phyloP scores from a whole-genome alignment of 2,113 vertebrate species.

The Harpagus bidentatus region DNA sequence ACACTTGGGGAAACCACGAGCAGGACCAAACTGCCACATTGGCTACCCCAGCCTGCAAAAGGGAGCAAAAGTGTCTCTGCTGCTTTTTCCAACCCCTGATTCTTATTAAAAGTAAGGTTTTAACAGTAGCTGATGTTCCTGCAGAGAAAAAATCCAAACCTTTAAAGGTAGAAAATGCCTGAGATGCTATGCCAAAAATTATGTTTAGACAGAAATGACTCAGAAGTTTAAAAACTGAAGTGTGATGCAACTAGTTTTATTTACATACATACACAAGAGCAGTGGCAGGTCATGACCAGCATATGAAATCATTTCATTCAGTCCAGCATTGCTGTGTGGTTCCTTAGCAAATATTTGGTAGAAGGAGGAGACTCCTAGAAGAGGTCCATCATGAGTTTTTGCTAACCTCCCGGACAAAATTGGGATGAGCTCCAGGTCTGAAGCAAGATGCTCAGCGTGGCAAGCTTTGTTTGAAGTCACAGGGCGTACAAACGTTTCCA shows the following conservation, averaged over 20 bases:
- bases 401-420: not conserved
- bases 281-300: not conserved
- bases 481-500: not conserved
- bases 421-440: not conserved
- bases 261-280: not conserved
- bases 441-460: not conserved
- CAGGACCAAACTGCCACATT: not conserved
- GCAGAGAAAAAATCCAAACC: not conserved
- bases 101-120: not conserved
- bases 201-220: not conserved
- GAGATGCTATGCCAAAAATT: not conserved
- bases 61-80: not conserved
- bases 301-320: not conserved
- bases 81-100: not conserved
- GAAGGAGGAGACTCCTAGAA: not conserved
- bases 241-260: not conserved
- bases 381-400: not conserved
- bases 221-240: not conserved
- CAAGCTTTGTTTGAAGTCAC: not conserved
- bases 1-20: accelerated
- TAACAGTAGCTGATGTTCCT: not conserved
- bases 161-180: not conserved
- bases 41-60: not conserved
- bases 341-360: not conserved
- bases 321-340: not conserved